These are phyloP conservation scores for Decapterus maruadsi DNA, from an alignment of 2,797 vertebrate species.

Conservation along the genomic window DNA sequence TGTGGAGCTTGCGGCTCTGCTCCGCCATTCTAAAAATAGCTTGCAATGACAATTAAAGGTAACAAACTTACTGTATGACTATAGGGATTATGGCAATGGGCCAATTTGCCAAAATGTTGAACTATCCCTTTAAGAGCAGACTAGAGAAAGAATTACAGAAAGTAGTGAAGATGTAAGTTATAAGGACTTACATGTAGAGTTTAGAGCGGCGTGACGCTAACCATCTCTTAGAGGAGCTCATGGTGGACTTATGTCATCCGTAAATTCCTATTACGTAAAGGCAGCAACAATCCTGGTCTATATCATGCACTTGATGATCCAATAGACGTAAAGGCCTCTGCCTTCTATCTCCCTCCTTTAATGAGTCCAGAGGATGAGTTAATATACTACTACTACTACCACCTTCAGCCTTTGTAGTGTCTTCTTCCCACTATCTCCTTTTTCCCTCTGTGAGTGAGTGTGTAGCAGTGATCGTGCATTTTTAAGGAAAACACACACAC, in stretches of 20 bases:
- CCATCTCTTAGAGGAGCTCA: slow-evolving; percentile 71
- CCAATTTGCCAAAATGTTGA: no score
- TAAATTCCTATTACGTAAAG: slow-evolving; percentile 7
- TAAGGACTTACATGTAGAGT: slow-evolving; percentile 78
- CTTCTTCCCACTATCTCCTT: slow-evolving; percentile 5
- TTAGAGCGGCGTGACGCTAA: slow-evolving; percentile 62
- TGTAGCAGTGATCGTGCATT: slow-evolving; percentile 23
- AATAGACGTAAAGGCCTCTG: slow-evolving; percentile 24
- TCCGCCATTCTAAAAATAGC: no score
- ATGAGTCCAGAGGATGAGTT: slow-evolving; percentile 56
- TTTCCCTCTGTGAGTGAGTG: neutral
- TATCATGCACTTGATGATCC: slow-evolving; percentile 18
- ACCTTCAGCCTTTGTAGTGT: slow-evolving; percentile 9
- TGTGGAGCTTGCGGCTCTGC: no score
- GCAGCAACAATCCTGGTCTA: slow-evolving; percentile 25
- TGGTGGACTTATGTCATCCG: slow-evolving; percentile 36
- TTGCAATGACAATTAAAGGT: no score
- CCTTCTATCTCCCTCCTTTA: slow-evolving; percentile 23
- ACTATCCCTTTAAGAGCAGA: slow-evolving; percentile 5
- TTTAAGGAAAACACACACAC: slow-evolving; percentile 29
- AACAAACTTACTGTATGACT: no score
- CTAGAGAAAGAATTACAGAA: slow-evolving; percentile 23
- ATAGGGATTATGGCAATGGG: no score
- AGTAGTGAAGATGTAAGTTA: neutral
- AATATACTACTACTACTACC: slow-evolving; percentile 45